Evolutionary conservation across 2,113 vertebrate genomes (phyloP).

Genomic region (Vidua chalybeata): DNA sequence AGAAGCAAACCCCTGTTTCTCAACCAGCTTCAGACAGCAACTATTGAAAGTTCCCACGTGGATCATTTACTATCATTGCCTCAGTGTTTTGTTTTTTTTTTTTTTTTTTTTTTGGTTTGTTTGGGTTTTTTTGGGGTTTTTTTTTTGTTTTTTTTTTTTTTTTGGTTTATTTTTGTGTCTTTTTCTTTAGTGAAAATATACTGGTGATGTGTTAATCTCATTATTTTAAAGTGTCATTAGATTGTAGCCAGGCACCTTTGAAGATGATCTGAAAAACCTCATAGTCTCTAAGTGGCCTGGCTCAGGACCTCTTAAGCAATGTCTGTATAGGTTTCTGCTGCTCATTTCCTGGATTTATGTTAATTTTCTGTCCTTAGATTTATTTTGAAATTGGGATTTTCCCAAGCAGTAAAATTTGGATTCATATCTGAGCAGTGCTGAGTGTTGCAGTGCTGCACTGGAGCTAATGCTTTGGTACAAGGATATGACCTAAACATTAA

Average conservation of each 20-base stretch:
- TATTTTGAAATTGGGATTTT: neutral
- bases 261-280: neutral
- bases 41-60: neutral
- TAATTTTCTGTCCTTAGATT: neutral
- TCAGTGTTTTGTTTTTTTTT: neutral
- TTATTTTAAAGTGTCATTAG: neutral
- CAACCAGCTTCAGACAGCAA: neutral
- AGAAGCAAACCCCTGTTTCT: neutral
- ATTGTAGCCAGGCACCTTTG: neutral
- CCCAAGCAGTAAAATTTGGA: neutral
- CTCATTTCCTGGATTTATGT: neutral
- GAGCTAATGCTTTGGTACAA: neutral
- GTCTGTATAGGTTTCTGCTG: neutral
- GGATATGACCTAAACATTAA: neutral
- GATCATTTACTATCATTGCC: neutral
- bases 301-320: neutral
- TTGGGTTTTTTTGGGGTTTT: too few species aligned
- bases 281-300: neutral
- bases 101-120: too few species aligned
- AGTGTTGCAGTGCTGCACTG: neutral
- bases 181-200: neutral
- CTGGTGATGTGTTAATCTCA: neutral
- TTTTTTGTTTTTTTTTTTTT: neutral
- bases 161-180: neutral
- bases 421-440: neutral